Base-by-base conservation (phyloP, 2,888 invertebrate genomes). In the Ephialtes manifestator region DNA sequence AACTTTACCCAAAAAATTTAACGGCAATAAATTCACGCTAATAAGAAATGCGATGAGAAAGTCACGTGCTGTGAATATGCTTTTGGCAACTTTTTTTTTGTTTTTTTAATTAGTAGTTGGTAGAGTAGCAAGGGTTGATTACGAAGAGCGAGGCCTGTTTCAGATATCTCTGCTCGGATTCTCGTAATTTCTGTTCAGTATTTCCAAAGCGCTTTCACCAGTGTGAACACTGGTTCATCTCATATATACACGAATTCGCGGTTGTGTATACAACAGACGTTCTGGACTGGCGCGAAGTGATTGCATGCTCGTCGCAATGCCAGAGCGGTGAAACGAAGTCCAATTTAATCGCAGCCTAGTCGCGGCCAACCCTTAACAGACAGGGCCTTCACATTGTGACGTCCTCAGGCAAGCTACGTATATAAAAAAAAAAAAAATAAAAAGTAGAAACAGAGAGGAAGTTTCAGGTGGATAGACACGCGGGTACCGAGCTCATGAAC, bases 281-380 rank as follows among this genome's bases (percentile, higher is more conserved):
- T 67, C 28, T 18, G 75, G 48, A 85, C 79, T 88, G 86, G 85
- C 87, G 84, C 79, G 79, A 88, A 84, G 87, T 81, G 84, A 88
- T 88, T 87, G 88, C 88, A 86, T 87, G 88, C 85, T 46, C 70
- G 68, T 81, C 72, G 74, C 43, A 71, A 67, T 85, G 67, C 71
- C 71, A 65, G 70, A 65, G 58, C 71, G 68, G 43, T 35, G 82
- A 76, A 82, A 85, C 71, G 53, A 72, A 86, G 86, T 87, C 74
- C 81, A 87, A 88, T 86, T 88, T 87, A 87, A 88, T 87, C 79
- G 86, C 77, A 72, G 58, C 60, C 77, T 53, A 46, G 63, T 79
- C 85, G 79, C 24, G 82, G 82, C 76, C 48, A 76, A 79, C 75
- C 82, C 79, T 53, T 72, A 78, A 79, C 85, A 79, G 85, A 85